A percentile compares a stretch with the other conserved stretches of the same genome.
These are phyloP conservation scores for Saturnia japonica DNA, from an alignment of 2,888 invertebrate species.

Conservation along the genomic window DNA sequence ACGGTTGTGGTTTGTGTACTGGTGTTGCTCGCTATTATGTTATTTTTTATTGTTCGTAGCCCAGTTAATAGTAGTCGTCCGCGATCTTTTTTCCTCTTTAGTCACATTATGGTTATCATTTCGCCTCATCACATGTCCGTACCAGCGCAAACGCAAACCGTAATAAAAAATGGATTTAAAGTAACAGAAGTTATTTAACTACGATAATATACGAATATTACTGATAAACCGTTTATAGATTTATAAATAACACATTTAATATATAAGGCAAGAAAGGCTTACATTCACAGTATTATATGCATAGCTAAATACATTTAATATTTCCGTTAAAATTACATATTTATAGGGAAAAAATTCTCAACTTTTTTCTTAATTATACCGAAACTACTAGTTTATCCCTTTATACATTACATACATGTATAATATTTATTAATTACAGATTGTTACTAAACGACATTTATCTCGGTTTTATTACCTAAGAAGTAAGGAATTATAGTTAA, in stretches of 20 bases:
- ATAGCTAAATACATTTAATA: slow-evolving; percentile 15
- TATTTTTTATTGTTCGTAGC: too few relatives aligned
- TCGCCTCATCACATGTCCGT: too few relatives aligned
- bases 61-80: too few relatives aligned
- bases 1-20: too few relatives aligned
- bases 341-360: not conserved
- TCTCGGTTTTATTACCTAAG: not conserved
- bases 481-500: not conserved
- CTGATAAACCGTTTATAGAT: not conserved
- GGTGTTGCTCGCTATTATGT: too few relatives aligned
- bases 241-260: not conserved
- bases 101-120: too few relatives aligned
- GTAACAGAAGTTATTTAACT: slow-evolving; percentile 15
- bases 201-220: slow-evolving; percentile 29
- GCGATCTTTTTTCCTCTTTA: too few relatives aligned
- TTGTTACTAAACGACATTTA: not conserved
- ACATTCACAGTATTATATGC: not conserved
- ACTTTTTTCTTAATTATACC: not conserved
- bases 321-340: slow-evolving; percentile 2
- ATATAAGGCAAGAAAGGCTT: slow-evolving; percentile 10
- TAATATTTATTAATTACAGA: slow-evolving; percentile 27
- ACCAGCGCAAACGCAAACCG: too few relatives aligned
- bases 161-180: not conserved
- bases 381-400: not conserved
- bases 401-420: not conserved